Percentiles rank a stretch among this genome's conserved stretches.
These are phyloP conservation scores for Pseudomyrmex flavicornis DNA, from an alignment of 1,140 invertebrate species.

Conservation along the genomic window DNA sequence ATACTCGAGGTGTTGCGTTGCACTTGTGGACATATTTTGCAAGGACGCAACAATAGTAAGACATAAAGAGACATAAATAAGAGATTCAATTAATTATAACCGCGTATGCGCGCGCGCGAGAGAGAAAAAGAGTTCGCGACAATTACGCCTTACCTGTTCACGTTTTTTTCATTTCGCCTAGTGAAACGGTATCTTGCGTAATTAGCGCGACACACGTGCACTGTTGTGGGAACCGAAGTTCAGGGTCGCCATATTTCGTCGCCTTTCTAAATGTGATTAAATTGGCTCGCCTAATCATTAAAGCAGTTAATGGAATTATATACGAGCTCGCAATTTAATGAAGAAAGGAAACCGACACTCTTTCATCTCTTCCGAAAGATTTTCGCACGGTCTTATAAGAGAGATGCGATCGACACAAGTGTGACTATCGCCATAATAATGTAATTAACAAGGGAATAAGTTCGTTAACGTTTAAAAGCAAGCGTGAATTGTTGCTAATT, in stretches of 20 bases:
- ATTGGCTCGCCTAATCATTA: constrained; percentile 18
- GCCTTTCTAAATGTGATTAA: constrained; percentile 31
- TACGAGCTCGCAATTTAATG: constrained; percentile 4
- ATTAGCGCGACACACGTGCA: constrained; percentile 15
- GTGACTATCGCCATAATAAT: neutral
- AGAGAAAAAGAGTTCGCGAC: neutral
- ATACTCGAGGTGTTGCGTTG: neutral
- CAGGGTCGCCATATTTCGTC: constrained; percentile 29
- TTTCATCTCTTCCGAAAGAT: neutral
- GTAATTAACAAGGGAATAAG: constrained; percentile 13
- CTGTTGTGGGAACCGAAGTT: constrained; percentile 22
- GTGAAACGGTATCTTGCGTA: constrained; percentile 40
- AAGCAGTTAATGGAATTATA: constrained; percentile 8
- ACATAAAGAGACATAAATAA: constrained; percentile 19
- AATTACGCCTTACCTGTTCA: neutral
- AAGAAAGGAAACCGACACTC: neutral
- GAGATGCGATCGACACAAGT: constrained; percentile 14
- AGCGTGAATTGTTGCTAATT: neutral
- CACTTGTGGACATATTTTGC: neutral
- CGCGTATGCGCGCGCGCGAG: too few species aligned
- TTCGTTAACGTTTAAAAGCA: constrained; percentile 22
- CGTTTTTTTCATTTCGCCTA: neutral
- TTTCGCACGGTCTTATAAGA: constrained; percentile 14
- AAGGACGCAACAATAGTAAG: neutral
- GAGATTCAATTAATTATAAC: constrained; percentile 15